Base-by-base conservation (phyloP, 2,113 vertebrate species). In the Centropristis striata region DNA sequence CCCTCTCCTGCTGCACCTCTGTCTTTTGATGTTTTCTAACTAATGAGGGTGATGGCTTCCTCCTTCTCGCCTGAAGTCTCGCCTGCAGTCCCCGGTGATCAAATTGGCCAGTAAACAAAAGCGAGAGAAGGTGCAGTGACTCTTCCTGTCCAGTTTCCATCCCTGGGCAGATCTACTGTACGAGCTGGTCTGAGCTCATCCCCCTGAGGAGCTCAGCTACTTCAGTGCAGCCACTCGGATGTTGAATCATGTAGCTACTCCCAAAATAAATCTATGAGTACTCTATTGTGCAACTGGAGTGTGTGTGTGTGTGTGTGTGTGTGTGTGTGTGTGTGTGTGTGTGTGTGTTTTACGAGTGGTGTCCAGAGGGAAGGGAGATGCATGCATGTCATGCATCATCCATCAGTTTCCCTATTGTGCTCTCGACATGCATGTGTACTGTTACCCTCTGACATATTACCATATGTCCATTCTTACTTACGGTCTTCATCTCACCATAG, bases 191-290 rank as follows among this genome's bases (percentile, higher is more conserved):
- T 10, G 64, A 54, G 15, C 71, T 80, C 76, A 57, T 59, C 78
- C 36, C 78, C 18, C 75, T 18, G n/a, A 63, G 57, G 69, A 77
- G 66, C 44, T 87, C 69, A 73, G 11, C 58, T 9, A 80, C 73
- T 86, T 89, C 64, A 60, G 84, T 86, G 46, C 61, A 75, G 41
- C 76, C 80, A 75, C 88, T 89, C 88, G 39, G 79, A 87, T 80
- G 73, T 80, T 88, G 87, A 90, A 86, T 92, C 88, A 90, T 47
- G 46, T 64, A 36, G 51, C 49, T 47, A 21, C 70, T 83, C 81
- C 83, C 72, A 87, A 91, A 91, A 91, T 92, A 90, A 71, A 84
- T 64, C 21, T 6, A 66, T 13, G 75, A 78, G 72, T 65, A 68
- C 77, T 81, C 51, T 63, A 71, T 71, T 82, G 79, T 82, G 49